Base-by-base conservation (phyloP, 2,113 vertebrate genomes). In the Seriola quinqueradiata region DNA sequence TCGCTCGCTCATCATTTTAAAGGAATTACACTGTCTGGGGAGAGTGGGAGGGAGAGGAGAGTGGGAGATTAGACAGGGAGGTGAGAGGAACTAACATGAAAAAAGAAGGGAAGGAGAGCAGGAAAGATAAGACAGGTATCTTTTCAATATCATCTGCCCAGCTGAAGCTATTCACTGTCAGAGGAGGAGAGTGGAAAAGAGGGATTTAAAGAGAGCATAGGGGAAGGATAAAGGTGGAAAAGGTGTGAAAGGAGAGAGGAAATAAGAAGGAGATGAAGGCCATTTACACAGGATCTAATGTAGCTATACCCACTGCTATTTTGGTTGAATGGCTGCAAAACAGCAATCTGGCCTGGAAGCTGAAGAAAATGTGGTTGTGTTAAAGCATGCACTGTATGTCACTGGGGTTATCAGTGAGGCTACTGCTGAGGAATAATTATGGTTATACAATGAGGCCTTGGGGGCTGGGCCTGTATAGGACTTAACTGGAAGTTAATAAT, bases 1-100 rank as follows among this genome's bases (percentile, higher is more conserved):
- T 80, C n/a, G 75, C 82, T 90, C 34, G 60, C 89, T 85, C 90
- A 86, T 92, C 90, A 85, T 90, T 91, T 91, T 89, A 83, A 90
- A 90, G 84, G 90, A 91, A 91, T 91, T 89, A 90, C 82, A 87
- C 73, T 81, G 82, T 92, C 84, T 87, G 75, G 68, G 69, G 72
- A 70, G 85, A 65, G n/a, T 6, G 76, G 23, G 52, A 21, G 68
- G 69, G 64, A 50, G 72, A 13, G 44, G 42, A 68, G 77, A 64
- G 79, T 23, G 70, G 28, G 38, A 80, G 83, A 87, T 88, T 84
- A 89, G 75, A 82, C 61, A 42, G 68, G 28, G 55, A 78, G 73
- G 65, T 74, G 70, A 73, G 84, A 79, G 46, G 58, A 63, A 74
- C 67, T 75, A 61, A 81, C 70, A 61, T 38, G 16, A 73, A 78